A percentile compares a stretch with the other conserved stretches of the same genome.
Evolutionary conservation across 2,888 invertebrate species (phyloP).

Genomic region (Polymixis flavicincta): DNA sequence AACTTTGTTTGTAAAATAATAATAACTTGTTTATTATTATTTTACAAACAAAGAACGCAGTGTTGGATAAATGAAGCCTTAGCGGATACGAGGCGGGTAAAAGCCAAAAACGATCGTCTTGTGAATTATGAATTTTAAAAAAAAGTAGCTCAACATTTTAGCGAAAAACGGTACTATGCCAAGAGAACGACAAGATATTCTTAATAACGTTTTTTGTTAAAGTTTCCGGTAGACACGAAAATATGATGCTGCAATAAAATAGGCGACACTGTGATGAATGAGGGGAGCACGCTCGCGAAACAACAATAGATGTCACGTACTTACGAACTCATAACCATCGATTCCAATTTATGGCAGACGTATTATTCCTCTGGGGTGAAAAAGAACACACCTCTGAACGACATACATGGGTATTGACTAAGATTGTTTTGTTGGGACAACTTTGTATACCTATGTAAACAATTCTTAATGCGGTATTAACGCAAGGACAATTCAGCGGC

Average conservation of each 20-base stretch:
- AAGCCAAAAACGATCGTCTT: slow-evolving; percentile 54
- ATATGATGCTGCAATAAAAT: slow-evolving; percentile 74
- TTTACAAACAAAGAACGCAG: slow-evolving; percentile 36
- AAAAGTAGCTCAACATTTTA: slow-evolving; percentile 36
- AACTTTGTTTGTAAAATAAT: too few relatives aligned
- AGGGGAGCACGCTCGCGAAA: slow-evolving; percentile 69
- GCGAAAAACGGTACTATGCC: slow-evolving; percentile 40
- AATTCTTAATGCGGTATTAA: neutral
- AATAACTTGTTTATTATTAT: slow-evolving; percentile 45
- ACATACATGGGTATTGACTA: slow-evolving; percentile 28
- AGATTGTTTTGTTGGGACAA: slow-evolving; percentile 19
- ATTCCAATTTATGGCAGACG: slow-evolving; percentile 81
- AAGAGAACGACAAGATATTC: slow-evolving; percentile 43
- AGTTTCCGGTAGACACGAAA: slow-evolving; percentile 61
- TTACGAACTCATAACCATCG: slow-evolving; percentile 85
- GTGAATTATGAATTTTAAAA: slow-evolving; percentile 58
- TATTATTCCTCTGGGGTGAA: slow-evolving; percentile 67
- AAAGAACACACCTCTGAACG: slow-evolving; percentile 42
- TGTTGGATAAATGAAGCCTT: slow-evolving; percentile 53
- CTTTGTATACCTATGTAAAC: slow-evolving; percentile 13
- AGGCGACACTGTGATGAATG: slow-evolving; percentile 80
- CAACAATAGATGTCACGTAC: slow-evolving; percentile 84
- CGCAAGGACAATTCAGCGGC: neutral
- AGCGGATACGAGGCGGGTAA: slow-evolving; percentile 42
- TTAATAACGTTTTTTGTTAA: slow-evolving; percentile 53